Base-by-base conservation (phyloP, 2,888 invertebrate genomes). In the Cryptocephalus primarius region DNA sequence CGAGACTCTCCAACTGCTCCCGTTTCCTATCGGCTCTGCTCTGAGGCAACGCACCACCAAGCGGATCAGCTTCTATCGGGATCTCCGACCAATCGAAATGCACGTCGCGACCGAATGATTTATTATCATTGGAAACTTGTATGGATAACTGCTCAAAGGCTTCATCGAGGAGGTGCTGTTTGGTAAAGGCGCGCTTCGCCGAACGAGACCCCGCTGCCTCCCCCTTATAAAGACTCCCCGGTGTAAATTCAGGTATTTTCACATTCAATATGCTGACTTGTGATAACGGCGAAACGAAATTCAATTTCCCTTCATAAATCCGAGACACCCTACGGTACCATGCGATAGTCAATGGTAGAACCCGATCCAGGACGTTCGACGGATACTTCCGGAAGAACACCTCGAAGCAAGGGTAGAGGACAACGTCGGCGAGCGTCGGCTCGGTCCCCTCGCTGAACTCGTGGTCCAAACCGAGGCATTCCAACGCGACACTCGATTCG, bases 1-100 rank as follows among this genome's bases (percentile, higher is more conserved):
- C 81, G 56, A 95, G 72, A 66, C 88, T 93, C 68, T 91, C 86
- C 36, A 95, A 66, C 64, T 95, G 95, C 55, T 91, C 82, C 33
- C 85, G 82, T 72, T 95, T 95, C 43, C 90, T 75, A 12, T 74
- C 69, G 8, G 85, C 74, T 47, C 94, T 78, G 32, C 77, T 75
- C 55, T 75, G 72, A 1, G 94, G 94, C 45, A 94, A 70, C 40
- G 86, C 80, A 0, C 90, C 90, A 47, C 83, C 84, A 57, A 76
- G 76, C 6, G 91, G 92, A 60, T 83, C 83, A 1, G 84, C 84
- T 10, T 82, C 81, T 34, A 76, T 68, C 0, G 92, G 91, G 43
- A 92, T 75, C 11, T 72, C 60, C 8, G 71, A 64, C 90, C 92
- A 92, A 57, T 83, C 73, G 46, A 88, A 75, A 9, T 55, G 48